Conservation (phyloP, 1,140 invertebrate genomes). For the Phocides pigmalion region DNA sequence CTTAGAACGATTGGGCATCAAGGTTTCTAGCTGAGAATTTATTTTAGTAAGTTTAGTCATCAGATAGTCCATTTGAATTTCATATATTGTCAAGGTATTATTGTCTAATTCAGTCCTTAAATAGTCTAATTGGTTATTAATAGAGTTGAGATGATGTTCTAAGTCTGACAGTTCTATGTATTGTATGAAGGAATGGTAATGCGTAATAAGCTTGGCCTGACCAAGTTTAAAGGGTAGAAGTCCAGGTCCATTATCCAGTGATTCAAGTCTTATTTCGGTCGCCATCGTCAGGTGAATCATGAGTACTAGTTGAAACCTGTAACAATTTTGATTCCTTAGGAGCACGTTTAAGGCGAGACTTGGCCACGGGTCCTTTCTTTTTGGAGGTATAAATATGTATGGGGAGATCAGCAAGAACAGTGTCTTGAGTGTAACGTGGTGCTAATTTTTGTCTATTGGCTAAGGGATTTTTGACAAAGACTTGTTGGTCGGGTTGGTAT, state of each 20-base stretch:
- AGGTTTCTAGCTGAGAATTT: background rate
- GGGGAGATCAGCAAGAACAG: constrained; percentile 40
- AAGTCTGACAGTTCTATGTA: constrained; percentile 24
- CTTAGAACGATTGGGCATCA: constrained; percentile 5
- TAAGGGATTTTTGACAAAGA: constrained; percentile 40
- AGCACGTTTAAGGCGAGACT: too few species aligned
- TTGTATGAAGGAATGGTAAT: constrained; percentile 37
- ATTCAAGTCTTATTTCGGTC: background rate
- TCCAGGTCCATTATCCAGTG: constrained; percentile 17
- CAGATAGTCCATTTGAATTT: constrained; percentile 30
- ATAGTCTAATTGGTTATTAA: constrained; percentile 14
- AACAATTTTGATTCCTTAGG: too few species aligned
- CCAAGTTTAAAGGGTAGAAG: constrained; percentile 34
- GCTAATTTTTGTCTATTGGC: constrained; percentile 39
- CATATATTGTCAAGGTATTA: constrained; percentile 25
- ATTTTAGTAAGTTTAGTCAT: constrained; percentile 13
- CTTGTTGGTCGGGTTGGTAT: too few species aligned
- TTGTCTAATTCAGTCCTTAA: constrained; percentile 29
- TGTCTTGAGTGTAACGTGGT: constrained; percentile 41
- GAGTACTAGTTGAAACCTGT: too few species aligned
- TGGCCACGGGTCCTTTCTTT: too few species aligned
- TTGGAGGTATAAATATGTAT: constrained; percentile 44
- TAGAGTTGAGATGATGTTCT: background rate
- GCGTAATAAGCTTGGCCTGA: constrained; percentile 23
- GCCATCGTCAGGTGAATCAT: too few species aligned